Evolutionary conservation across 2,888 invertebrate genomes (phyloP).

Genomic region (Eurytoma adleriae): DNA sequence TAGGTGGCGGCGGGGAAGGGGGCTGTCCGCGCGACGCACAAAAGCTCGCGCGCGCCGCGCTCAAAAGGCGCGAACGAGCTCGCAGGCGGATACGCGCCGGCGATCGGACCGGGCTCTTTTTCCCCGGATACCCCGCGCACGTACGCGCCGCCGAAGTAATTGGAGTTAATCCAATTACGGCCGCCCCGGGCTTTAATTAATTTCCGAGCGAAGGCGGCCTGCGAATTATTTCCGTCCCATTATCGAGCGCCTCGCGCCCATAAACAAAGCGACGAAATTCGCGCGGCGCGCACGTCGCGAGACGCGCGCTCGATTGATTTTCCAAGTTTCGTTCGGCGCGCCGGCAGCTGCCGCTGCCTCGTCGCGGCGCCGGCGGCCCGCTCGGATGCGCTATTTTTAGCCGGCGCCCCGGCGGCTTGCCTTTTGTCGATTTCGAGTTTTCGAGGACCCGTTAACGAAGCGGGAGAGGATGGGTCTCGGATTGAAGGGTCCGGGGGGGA

Average conservation of each 20-base stretch:
- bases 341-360: not conserved
- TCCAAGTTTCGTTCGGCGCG: slow-evolving; percentile 43
- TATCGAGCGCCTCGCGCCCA: slow-evolving; percentile 47
- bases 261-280: slow-evolving; percentile 50
- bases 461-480: not conserved
- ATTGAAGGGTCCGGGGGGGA: not conserved
- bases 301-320: slow-evolving; percentile 43
- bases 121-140: not conserved
- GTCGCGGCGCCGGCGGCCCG: not conserved
- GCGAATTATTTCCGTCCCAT: slow-evolving; percentile 60
- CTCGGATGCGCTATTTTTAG: not conserved
- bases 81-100: not conserved
- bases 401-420: not conserved
- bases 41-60: no score
- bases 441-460: not conserved
- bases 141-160: slow-evolving; percentile 18
- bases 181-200: slow-evolving; percentile 52
- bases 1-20: no score
- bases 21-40: no score
- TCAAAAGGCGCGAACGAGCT: no score
- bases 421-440: not conserved
- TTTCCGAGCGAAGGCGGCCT: slow-evolving; percentile 47
- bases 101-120: not conserved
- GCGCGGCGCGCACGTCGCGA: slow-evolving; percentile 2
- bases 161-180: slow-evolving; percentile 55